These are phyloP conservation scores for Sturnira hondurensis DNA, from an alignment of 2,113 vertebrate species.

Conservation along the genomic window DNA sequence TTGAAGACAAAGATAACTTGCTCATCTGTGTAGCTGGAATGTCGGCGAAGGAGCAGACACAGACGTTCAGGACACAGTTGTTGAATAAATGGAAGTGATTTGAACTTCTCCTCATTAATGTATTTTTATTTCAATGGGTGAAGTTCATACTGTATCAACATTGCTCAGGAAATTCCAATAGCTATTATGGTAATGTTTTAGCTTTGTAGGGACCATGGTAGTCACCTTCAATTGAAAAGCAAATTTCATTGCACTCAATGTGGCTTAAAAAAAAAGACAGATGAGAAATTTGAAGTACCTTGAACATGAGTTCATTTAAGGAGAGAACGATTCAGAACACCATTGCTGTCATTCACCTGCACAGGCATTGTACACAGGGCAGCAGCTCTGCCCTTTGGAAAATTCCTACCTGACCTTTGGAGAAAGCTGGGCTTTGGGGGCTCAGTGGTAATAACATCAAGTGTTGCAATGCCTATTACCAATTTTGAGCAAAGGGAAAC, in stretches of 20 bases:
- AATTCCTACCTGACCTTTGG: constrained; percentile 61
- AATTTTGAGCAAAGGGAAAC: constrained; percentile 51
- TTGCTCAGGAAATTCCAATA: neutral
- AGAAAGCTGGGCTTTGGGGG: constrained; percentile 19
- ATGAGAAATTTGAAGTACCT: neutral
- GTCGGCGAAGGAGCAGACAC: neutral
- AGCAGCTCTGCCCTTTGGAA: constrained; percentile 57
- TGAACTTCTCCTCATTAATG: neutral
- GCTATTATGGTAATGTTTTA: neutral
- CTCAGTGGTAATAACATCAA: constrained; percentile 33
- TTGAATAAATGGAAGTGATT: neutral
- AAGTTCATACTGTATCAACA: neutral
- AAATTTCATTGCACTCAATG: neutral
- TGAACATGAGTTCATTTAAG: constrained; percentile 10
- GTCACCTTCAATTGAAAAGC: neutral
- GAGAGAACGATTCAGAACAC: neutral
- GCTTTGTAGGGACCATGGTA: neutral
- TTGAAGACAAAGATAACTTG: neutral
- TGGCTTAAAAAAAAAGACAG: neutral
- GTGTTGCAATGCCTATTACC: neutral
- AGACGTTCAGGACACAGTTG: neutral
- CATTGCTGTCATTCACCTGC: neutral
- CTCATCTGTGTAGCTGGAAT: neutral
- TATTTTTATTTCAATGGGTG: constrained; percentile 22
- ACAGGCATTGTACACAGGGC: neutral